Percentiles rank a stretch among this genome's conserved stretches.
These are phyloP conservation scores for Tillus elongatus DNA, from an alignment of 2,888 invertebrate genomes.

Conservation along the genomic window DNA sequence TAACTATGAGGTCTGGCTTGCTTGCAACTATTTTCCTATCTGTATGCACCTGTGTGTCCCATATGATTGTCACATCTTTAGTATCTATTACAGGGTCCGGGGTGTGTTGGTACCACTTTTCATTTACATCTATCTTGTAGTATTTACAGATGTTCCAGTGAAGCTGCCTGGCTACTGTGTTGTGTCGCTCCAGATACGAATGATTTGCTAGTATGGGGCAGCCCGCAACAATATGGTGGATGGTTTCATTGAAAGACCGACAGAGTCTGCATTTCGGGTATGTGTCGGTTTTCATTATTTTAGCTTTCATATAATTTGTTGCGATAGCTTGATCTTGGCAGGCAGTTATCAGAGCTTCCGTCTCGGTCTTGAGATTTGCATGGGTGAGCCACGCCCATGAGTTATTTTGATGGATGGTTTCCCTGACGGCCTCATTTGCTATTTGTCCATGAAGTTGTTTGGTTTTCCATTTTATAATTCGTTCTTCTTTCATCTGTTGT, in stretches of 20 bases:
- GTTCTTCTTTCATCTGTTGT: too few relatives aligned
- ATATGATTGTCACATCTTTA: background rate
- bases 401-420: too few relatives aligned
- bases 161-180: constrained; percentile 1
- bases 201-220: background rate
- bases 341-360: too few relatives aligned
- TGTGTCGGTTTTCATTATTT: background rate
- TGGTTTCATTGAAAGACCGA: background rate
- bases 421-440: too few relatives aligned
- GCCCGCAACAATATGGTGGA: background rate
- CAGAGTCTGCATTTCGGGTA: background rate
- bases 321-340: too few relatives aligned
- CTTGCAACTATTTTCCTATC: too few relatives aligned
- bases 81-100: constrained; percentile 2
- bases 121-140: background rate
- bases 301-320: too few relatives aligned
- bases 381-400: too few relatives aligned
- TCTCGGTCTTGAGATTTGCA: too few relatives aligned
- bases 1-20: constrained; percentile 6
- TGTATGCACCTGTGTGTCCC: background rate
- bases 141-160: background rate
- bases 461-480: too few relatives aligned
- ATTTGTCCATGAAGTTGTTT: too few relatives aligned
- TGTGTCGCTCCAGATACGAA: background rate
- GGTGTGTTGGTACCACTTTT: background rate